These are phyloP conservation scores for Sciurus vulgaris DNA, from an alignment of 2,797 vertebrate species.

Conservation along the genomic window DNA sequence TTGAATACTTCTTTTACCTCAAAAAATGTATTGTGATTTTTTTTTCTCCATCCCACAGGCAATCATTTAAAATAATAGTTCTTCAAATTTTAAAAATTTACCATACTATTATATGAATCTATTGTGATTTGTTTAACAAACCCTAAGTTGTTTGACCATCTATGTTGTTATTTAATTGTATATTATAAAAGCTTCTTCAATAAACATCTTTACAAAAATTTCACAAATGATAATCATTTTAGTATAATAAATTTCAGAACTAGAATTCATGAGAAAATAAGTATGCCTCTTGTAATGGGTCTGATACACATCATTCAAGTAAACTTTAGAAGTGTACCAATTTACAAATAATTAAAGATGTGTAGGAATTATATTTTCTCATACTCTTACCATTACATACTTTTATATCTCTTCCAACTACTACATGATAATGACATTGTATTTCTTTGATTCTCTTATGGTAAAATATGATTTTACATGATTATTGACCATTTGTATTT, in stretches of 20 bases:
- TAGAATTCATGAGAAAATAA: background rate
- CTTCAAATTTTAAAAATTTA: background rate
- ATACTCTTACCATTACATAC: background rate
- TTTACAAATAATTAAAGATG: constrained; percentile 27
- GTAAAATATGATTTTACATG: background rate
- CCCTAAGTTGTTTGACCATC: background rate
- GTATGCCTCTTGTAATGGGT: background rate
- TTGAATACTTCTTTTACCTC: background rate
- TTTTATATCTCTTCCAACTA: constrained; percentile 15
- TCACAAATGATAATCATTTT: background rate
- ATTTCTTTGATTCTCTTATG: background rate
- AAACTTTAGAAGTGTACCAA: background rate
- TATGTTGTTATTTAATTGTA: background rate
- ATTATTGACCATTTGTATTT: background rate
- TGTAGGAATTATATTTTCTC: background rate
- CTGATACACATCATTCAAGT: background rate
- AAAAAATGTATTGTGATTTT: background rate
- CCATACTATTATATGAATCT: background rate
- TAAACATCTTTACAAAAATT: background rate
- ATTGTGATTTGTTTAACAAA: background rate
- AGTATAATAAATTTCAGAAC: constrained; percentile 43
- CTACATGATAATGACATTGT: background rate
- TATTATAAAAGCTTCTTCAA: constrained; percentile 24
- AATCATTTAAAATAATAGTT: background rate
- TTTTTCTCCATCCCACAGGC: background rate